A percentile compares a stretch with the other conserved stretches of the same genome.
Conservation (phyloP, 2,888 invertebrate genomes). For the Drosophila dives region DNA sequence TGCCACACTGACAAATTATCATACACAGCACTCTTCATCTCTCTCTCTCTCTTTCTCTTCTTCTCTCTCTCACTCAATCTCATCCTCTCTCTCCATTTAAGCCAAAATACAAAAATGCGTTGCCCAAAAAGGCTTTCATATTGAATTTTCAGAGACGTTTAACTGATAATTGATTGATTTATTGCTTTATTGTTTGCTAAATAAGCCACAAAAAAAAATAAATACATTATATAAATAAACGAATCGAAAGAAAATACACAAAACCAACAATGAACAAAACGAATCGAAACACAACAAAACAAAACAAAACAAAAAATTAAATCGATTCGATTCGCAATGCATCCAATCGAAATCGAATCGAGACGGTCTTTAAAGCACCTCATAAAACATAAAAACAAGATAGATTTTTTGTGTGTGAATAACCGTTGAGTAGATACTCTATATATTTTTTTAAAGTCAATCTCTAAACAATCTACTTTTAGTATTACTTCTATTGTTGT, state of each 20-base stretch:
- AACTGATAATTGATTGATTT: conserved; percentile 79
- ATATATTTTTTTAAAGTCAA: too few species aligned
- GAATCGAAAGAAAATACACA: conserved; percentile 7
- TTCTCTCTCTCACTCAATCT: background rate
- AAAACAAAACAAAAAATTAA: conserved; percentile 33
- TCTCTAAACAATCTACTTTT: background rate
- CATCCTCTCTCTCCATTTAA: background rate
- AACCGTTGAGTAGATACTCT: conserved; percentile 6
- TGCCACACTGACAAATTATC: conserved; percentile 70
- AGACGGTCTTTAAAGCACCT: conserved; percentile 29
- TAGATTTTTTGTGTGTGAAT: background rate
- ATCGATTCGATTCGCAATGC: conserved; percentile 37
- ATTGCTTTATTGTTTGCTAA: conserved; percentile 80
- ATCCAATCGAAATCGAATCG: conserved; percentile 31
- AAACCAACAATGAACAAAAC: conserved; percentile 21
- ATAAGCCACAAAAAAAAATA: conserved; percentile 55
- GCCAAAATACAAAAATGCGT: conserved; percentile 21
- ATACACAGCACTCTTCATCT: conserved; percentile 33
- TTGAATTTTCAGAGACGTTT: conserved; percentile 45
- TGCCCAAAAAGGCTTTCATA: conserved; percentile 61
- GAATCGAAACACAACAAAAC: conserved; percentile 23
- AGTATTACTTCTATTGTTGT: background rate
- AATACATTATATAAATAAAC: conserved; percentile 6
- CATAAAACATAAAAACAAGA: conserved; percentile 24
- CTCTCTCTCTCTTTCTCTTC: background rate